Evolutionary conservation across 2,888 invertebrate species (phyloP).

Genomic region (Nymphalis polychloros): DNA sequence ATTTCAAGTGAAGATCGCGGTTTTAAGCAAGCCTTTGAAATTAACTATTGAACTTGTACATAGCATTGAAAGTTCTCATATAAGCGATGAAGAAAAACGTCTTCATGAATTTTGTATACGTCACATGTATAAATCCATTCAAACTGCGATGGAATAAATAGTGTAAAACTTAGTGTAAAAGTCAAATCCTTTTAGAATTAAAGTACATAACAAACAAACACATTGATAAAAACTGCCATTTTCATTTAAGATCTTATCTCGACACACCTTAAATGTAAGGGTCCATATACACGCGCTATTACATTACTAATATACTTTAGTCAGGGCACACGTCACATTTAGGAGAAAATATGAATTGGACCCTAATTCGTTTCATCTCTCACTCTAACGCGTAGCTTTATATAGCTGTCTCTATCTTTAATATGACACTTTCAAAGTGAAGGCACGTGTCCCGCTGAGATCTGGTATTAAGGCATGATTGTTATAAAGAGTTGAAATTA

Average conservation of each 20-base stretch:
- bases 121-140: too few species aligned
- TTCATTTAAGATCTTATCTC: neutral
- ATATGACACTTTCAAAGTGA: constrained; percentile 12
- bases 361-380: constrained; percentile 22
- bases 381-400: constrained; percentile 6
- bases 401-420: constrained; percentile 13
- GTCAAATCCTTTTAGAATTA: too few species aligned
- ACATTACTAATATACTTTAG: constrained; percentile 29
- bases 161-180: too few species aligned
- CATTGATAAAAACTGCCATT: neutral
- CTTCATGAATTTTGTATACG: too few species aligned
- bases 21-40: too few species aligned
- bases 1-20: too few species aligned
- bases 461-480: constrained; percentile 13
- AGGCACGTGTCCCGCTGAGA: constrained; percentile 17
- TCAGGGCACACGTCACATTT: constrained; percentile 27
- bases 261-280: constrained; percentile 12
- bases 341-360: constrained; percentile 28
- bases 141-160: too few species aligned
- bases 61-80: too few species aligned
- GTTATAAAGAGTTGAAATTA: constrained; percentile 14
- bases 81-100: too few species aligned
- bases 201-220: neutral
- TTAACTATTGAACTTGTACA: too few species aligned
- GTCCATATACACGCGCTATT: constrained; percentile 19